Percentiles rank a stretch among this genome's conserved stretches.
These are phyloP conservation scores for Sisyra nigra DNA, from an alignment of 2,888 invertebrate species.

Conservation along the genomic window DNA sequence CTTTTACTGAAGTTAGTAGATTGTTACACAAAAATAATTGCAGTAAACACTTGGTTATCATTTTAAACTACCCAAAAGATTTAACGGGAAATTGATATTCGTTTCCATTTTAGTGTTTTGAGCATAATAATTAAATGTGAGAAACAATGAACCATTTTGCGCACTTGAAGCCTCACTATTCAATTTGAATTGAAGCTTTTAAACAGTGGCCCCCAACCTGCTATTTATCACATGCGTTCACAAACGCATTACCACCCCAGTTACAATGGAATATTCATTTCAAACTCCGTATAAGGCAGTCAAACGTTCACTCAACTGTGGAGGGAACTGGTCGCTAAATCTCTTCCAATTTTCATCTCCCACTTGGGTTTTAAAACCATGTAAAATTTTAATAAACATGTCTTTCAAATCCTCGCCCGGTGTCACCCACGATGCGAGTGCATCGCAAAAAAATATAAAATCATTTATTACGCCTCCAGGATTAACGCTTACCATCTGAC, in stretches of 20 bases:
- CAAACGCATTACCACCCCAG: neutral
- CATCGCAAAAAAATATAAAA: slow-evolving; percentile 99
- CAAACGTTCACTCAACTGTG: slow-evolving; percentile 77
- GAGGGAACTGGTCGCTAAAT: slow-evolving; percentile 93
- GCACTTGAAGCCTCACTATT: too few species aligned
- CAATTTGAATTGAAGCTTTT: too few species aligned
- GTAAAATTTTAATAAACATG: slow-evolving; percentile 82
- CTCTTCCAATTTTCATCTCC: slow-evolving; percentile 94
- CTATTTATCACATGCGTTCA: too few species aligned
- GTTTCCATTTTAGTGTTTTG: too few species aligned
- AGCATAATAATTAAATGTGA: too few species aligned
- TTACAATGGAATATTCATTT: neutral
- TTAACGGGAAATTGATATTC: too few species aligned
- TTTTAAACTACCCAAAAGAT: too few species aligned
- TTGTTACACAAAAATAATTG: too few species aligned
- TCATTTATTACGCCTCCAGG: slow-evolving; percentile 90
- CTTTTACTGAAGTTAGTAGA: too few species aligned
- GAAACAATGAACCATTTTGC: too few species aligned
- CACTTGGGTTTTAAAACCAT: slow-evolving; percentile 90
- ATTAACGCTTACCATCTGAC: slow-evolving; percentile 93
- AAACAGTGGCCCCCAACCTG: too few species aligned
- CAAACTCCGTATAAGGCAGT: slow-evolving; percentile 67
- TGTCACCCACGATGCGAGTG: slow-evolving; percentile 93
- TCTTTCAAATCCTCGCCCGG: slow-evolving; percentile 89
- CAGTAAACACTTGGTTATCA: too few species aligned